These are phyloP conservation scores for Pteronura brasiliensis DNA, from an alignment of 2,113 vertebrate species.

Conservation along the genomic window DNA sequence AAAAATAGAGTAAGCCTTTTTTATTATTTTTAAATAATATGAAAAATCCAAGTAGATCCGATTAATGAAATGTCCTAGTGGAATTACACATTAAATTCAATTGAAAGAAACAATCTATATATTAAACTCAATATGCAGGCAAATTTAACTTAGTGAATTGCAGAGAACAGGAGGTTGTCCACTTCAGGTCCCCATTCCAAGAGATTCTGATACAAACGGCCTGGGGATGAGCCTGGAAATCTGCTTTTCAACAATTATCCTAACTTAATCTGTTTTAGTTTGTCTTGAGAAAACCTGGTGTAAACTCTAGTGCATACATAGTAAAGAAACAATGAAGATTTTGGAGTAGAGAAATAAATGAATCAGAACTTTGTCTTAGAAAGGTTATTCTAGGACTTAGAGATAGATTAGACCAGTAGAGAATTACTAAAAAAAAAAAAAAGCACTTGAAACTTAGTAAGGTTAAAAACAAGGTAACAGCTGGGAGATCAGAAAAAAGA, in stretches of 20 bases:
- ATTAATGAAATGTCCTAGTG: background rate
- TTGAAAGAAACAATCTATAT: background rate
- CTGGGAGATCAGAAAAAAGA: background rate
- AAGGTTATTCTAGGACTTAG: background rate
- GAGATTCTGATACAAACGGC: background rate
- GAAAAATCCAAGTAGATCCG: background rate
- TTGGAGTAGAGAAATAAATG: background rate
- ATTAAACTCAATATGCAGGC: background rate
- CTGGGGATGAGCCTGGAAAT: background rate
- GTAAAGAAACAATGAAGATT: background rate
- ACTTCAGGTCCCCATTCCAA: background rate
- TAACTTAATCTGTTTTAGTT: background rate
- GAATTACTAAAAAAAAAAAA: background rate
- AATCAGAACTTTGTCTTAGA: background rate
- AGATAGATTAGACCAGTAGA: background rate
- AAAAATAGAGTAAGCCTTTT: background rate
- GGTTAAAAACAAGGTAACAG: background rate
- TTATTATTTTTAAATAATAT: background rate
- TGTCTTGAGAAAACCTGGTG: background rate
- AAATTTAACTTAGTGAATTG: background rate
- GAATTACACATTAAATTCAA: background rate
- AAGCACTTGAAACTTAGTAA: background rate
- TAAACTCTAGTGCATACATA: background rate
- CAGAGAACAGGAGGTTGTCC: background rate
- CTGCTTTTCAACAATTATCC: background rate